Evolutionary conservation across 1,140 invertebrate genomes (phyloP), one percentile per base, ranked within the genome.

Genomic region (Gonatopus flavifemur): DNA sequence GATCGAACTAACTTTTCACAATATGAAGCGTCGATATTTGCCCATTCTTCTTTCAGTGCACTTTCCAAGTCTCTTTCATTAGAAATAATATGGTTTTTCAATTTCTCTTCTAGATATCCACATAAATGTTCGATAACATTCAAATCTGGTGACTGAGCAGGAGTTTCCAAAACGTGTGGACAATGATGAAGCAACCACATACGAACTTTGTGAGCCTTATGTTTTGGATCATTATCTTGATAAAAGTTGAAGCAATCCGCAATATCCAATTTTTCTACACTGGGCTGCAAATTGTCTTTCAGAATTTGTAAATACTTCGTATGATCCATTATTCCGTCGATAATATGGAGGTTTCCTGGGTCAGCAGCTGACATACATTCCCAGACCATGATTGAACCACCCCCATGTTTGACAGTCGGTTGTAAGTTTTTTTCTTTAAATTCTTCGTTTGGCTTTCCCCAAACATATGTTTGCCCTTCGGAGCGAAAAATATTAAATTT

Each of bases 151-250:
- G 32, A 33, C n/a, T 33, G 32, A 33, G 32, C 3, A 15, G 32
- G 32, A 6, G 32, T 33, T 33, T 33, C 13, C 4, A 33, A 15
- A 2, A 33, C 9, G 32, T 33, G 32, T 13, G 32, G 32, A 15
- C n/a, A n/a, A n/a, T n/a, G n/a, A n/a, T n/a, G n/a, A 36, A 36
- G 33, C 12, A 36, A 36, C 33, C 33, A 36, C 20, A 36, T 5
- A 36, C 33, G 33, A 36, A 36, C 33, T 19, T 36, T 36, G 20
- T 19, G 33, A 36, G 16, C 33, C 33, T 19, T 15, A 36, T 36
- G 33, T n/a, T 36, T 36, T 36, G 33, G 33, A 10, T 36, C 33
- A 36, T 36, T 36, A n/a, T 19, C 33, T n/a, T 36, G 33, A 12
- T 36, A 36, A n/a, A 36, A 36, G 20, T 19, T 36, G 33, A 13